A percentile compares a stretch with the other conserved stretches of the same genome.
These are phyloP conservation scores for Dascillus cervinus DNA, from an alignment of 2,888 invertebrate genomes.

Conservation along the genomic window DNA sequence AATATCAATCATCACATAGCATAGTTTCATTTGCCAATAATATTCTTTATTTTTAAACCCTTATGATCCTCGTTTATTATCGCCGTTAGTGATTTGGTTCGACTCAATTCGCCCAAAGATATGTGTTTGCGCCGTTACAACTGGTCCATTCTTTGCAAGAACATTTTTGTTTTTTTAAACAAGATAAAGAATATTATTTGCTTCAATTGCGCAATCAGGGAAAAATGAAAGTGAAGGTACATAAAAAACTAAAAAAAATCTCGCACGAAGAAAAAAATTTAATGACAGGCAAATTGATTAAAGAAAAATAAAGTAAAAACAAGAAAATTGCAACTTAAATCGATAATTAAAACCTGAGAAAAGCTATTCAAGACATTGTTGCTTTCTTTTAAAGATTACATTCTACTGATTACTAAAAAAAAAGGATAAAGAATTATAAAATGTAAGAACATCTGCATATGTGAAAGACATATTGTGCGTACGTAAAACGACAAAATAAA, in stretches of 20 bases:
- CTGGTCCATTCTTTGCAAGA: no score
- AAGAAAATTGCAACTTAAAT: slow-evolving; percentile 27
- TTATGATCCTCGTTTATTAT: no score
- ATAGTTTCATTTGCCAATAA: slow-evolving; percentile 19
- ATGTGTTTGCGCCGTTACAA: slow-evolving; percentile 1
- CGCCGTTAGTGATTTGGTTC: no score
- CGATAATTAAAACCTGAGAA: slow-evolving; percentile 30
- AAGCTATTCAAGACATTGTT: slow-evolving; percentile 20
- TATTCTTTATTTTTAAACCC: slow-evolving; percentile 1
- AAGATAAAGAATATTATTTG: no score
- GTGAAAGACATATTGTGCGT: slow-evolving; percentile 35
- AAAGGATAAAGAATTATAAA: slow-evolving; percentile 13
- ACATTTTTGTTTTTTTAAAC: no score
- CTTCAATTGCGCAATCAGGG: no score
- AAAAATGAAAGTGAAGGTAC: no score
- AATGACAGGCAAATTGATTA: no score
- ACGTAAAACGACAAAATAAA: slow-evolving; percentile 26
- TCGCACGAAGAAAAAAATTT: no score
- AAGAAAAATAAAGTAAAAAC: no score
- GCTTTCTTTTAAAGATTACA: slow-evolving; percentile 13
- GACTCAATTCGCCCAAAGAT: background rate
- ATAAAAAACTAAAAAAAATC: no score
- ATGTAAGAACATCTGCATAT: slow-evolving; percentile 11
- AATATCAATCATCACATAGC: slow-evolving; percentile 31
- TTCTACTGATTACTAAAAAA: slow-evolving; percentile 12